These are phyloP conservation scores for Prunella himalayana DNA, from an alignment of 2,113 vertebrate genomes.

Conservation along the genomic window DNA sequence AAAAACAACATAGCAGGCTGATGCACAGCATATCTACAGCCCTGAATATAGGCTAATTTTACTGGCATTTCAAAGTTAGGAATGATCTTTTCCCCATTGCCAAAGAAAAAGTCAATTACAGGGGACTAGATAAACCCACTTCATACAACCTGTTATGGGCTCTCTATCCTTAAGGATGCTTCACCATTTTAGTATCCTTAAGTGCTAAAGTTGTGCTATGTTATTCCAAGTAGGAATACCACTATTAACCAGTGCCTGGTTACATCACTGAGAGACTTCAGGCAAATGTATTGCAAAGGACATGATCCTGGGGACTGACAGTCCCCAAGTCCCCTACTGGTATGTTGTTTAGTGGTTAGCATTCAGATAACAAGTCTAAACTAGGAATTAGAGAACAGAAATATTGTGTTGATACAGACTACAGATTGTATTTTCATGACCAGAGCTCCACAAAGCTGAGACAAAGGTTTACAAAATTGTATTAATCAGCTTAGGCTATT, in stretches of 20 bases:
- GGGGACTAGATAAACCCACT: neutral
- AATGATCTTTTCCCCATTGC: neutral
- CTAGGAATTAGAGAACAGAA: neutral
- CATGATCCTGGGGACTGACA: neutral
- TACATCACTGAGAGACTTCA: neutral
- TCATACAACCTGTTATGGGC: neutral
- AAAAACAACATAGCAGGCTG: neutral
- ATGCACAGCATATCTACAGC: neutral
- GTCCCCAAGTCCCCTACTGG: accelerated
- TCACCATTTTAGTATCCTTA: neutral
- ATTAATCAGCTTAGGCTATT: neutral
- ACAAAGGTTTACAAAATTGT: neutral
- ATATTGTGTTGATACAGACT: neutral
- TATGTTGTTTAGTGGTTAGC: neutral
- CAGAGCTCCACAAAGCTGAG: neutral
- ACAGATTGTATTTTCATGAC: neutral
- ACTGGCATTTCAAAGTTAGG: neutral
- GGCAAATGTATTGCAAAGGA: neutral
- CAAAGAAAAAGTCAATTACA: neutral
- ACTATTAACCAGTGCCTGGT: neutral
- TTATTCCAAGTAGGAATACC: neutral
- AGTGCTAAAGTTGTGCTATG: neutral
- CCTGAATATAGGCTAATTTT: neutral
- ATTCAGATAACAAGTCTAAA: neutral
- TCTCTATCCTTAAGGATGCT: neutral